Evolutionary conservation across 2,888 invertebrate genomes (phyloP), one percentile per base, ranked within the genome.

Genomic region (Palloptera scutellata): DNA sequence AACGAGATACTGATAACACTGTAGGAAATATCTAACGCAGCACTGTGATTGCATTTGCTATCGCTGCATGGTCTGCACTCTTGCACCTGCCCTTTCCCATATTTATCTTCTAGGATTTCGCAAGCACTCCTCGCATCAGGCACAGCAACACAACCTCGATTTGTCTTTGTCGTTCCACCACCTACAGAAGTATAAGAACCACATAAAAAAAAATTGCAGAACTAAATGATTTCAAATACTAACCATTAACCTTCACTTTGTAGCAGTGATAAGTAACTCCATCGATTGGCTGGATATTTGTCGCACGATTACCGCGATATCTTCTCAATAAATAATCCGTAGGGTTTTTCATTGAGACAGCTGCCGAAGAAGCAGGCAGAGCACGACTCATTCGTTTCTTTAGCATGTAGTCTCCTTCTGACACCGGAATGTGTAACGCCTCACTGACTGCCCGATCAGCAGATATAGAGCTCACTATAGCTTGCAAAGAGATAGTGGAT

Each of bases 101-200:
- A 68, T 45, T 61, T 55, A 0, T 43, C 40, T 0, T 45, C 51
- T 6, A 68, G 17, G 8, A 65, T 12, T 12, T 20, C 57, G 10
- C 64, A 61, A 17, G 61, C 61, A 11, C 40, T 57, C 19, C 48
- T 40, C 5, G 45, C 42, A 1, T 15, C 52, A 15, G 57, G 61
- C 45, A 68, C 61, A 13, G 61, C 58, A 1, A 68, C 30, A 41
- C 68, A 68, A 30, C 68, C 68, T 17, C 61, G 64, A n/a, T 61
- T 64, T 1, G 61, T 48, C 20, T 61, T 45, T 20, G 57, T 43
- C 12, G 45, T 61, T 41, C 64, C 30, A 17, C 55, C 17, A 30
- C 54, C 68, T 68, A 42, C 51, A 59, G 52, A 11, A 5, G 13
- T 5, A n/a, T 30, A 51, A 45, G 52, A 9, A 17, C 15, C 12